Evolutionary conservation across 2,797 vertebrate genomes (phyloP).

Genomic region (Tragelaphus eurycerus): DNA sequence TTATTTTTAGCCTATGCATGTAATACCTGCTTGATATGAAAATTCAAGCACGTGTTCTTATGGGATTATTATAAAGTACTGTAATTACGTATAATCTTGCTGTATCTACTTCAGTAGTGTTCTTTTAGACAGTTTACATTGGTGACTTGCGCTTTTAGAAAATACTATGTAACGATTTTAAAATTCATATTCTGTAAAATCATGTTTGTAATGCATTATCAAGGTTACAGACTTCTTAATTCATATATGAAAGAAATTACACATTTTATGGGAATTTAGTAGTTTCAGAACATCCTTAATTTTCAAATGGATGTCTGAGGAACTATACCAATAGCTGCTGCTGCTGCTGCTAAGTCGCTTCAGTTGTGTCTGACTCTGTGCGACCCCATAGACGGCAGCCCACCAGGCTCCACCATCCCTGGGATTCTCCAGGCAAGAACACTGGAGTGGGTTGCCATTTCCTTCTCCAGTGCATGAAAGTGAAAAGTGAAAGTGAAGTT

Average conservation of each 20-base stretch:
- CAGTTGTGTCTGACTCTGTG: too few relatives aligned
- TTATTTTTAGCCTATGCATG: constrained; percentile 12
- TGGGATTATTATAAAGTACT: neutral
- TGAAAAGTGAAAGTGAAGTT: too few relatives aligned
- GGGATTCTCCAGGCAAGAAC: too few relatives aligned
- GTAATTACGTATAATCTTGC: neutral
- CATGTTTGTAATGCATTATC: neutral
- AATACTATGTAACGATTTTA: neutral
- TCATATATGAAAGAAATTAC: neutral
- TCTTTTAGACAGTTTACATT: neutral
- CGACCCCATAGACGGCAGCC: too few relatives aligned
- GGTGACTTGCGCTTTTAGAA: constrained; percentile 20
- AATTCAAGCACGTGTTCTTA: constrained; percentile 3
- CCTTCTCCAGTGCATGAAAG: too few relatives aligned
- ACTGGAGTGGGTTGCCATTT: too few relatives aligned
- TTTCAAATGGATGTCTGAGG: neutral
- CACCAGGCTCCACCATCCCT: too few relatives aligned
- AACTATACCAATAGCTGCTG: neutral
- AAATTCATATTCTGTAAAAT: neutral
- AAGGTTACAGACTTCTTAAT: constrained; percentile 16
- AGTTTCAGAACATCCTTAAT: constrained; percentile 4
- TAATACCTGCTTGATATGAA: neutral
- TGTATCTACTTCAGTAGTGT: neutral
- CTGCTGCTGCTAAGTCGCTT: too few relatives aligned
- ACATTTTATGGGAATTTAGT: neutral